Percentiles rank a stretch among this genome's conserved stretches.
These are phyloP conservation scores for Erebia epiphron DNA, from an alignment of 2,888 invertebrate genomes.

Conservation along the genomic window DNA sequence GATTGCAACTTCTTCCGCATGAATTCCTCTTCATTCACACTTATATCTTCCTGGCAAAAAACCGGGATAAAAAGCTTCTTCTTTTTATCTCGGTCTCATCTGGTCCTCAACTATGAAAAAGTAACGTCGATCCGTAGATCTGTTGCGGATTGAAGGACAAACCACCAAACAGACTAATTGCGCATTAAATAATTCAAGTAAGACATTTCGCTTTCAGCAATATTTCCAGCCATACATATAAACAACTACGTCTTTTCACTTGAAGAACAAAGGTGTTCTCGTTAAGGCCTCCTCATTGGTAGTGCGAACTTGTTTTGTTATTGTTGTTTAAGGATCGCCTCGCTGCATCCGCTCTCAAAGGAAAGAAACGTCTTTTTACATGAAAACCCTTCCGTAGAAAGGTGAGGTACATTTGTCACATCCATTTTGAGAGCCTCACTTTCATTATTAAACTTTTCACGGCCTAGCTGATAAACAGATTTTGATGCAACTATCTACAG, in stretches of 20 bases:
- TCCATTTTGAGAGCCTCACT: not conserved
- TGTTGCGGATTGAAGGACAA: too few relatives aligned
- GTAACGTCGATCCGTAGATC: too few relatives aligned
- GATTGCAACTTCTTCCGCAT: too few relatives aligned
- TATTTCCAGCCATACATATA: constrained; percentile 4
- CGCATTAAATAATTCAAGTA: too few relatives aligned
- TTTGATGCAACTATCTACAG: too few relatives aligned
- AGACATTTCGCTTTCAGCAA: not conserved
- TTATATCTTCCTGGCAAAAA: too few relatives aligned
- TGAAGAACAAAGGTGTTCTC: constrained; percentile 10
- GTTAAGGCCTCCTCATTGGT: constrained; percentile 6
- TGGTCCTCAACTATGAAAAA: too few relatives aligned
- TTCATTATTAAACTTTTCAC: not conserved
- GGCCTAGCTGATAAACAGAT: too few relatives aligned
- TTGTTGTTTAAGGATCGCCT: constrained; percentile 9
- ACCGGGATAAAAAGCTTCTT: too few relatives aligned
- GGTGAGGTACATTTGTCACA: not conserved
- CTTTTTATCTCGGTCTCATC: too few relatives aligned
- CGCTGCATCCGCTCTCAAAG: not conserved
- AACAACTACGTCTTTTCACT: constrained; percentile 17
- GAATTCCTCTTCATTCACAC: too few relatives aligned
- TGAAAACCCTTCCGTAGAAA: not conserved
- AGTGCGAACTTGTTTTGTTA: constrained; percentile 18
- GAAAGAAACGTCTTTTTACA: not conserved
- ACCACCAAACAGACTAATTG: too few relatives aligned